Conservation (phyloP, 2,797 vertebrate species). For the Babyrousa celebensis region DNA sequence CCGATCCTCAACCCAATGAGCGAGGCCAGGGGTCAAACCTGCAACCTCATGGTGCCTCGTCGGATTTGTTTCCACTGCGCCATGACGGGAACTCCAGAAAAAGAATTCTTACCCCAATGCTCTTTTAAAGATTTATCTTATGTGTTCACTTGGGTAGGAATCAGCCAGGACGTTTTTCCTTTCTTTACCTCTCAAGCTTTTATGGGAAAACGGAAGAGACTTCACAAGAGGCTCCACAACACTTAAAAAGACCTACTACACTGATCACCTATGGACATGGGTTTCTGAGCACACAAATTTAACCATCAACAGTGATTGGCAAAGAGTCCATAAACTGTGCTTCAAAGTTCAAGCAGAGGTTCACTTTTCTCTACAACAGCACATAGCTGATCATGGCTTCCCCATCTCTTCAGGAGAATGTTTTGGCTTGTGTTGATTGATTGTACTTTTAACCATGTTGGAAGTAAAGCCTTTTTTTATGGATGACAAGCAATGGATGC, state of each 20-base stretch:
- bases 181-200: constrained; percentile 35
- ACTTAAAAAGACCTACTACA: neutral
- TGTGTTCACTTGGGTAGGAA: neutral
- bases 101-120: neutral
- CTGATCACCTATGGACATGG: neutral
- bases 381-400: constrained; percentile 61
- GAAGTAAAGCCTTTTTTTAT: constrained; percentile 88
- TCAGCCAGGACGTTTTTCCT: neutral
- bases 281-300: constrained; percentile 21
- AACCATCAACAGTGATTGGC: neutral
- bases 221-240: neutral
- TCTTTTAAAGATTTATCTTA: constrained; percentile 20
- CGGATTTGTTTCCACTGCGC: no score
- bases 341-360: constrained; percentile 75
- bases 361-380: constrained; percentile 74
- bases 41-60: no score
- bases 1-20: no score
- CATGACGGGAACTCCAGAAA: no score
- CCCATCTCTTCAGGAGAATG: constrained; percentile 79
- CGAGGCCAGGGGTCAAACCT: no score
- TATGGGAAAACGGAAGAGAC: neutral
- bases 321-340: constrained; percentile 21
- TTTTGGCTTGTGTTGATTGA: constrained; percentile 86
- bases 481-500: constrained; percentile 87
- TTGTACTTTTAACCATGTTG: constrained; percentile 86